Evolutionary conservation across 53 echinoderm and acorn worm genomes (phyloP).

Genomic region (Zoroaster sp.): DNA sequence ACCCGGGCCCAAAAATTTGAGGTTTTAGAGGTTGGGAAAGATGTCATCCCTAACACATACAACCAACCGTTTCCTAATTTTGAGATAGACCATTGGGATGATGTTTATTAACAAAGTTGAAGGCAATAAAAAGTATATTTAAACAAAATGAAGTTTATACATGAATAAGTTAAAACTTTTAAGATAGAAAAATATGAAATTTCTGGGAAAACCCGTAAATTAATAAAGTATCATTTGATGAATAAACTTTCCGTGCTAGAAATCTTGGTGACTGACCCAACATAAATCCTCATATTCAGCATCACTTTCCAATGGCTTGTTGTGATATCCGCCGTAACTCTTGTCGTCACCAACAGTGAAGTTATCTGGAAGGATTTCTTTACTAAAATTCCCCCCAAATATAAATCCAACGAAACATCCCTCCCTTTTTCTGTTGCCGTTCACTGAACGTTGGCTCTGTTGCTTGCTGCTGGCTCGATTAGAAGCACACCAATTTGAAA

Average conservation of each 20-base stretch:
- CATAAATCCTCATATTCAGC: constrained; percentile 45
- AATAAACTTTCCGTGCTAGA: constrained; percentile 12
- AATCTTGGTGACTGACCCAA: constrained; percentile 40
- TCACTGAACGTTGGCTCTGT: no score
- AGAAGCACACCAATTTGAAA: not conserved
- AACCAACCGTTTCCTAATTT: no score
- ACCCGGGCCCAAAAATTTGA: no score
- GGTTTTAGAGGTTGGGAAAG: no score
- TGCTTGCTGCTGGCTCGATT: not conserved
- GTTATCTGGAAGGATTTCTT: not conserved
- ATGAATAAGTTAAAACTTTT: no score
- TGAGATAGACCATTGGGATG: no score
- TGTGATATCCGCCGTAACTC: constrained; percentile 56
- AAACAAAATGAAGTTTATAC: no score
- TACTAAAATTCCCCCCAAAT: not conserved
- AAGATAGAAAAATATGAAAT: not conserved
- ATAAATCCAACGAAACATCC: not conserved
- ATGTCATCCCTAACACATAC: no score
- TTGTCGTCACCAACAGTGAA: constrained; percentile 67
- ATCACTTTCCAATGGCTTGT: constrained; percentile 61
- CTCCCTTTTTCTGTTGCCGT: not conserved
- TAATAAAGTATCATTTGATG: no score
- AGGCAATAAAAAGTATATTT: no score
- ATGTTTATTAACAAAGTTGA: no score
- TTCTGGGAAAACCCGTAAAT: no score